Conservation (phyloP, 2,113 vertebrate species). For the Xiphophorus couchianus region DNA sequence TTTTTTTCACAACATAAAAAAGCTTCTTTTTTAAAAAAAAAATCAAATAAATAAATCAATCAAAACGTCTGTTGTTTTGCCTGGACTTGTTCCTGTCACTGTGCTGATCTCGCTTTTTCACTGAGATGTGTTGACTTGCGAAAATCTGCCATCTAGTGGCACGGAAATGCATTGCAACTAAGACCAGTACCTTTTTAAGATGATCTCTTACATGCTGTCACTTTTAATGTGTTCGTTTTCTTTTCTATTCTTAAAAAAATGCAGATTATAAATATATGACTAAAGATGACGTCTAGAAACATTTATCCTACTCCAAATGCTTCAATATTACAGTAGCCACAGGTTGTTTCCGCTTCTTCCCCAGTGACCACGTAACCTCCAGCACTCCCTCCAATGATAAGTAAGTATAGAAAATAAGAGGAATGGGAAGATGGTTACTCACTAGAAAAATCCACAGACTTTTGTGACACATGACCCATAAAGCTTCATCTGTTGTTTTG, state of each 20-base stretch:
- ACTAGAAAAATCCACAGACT: neutral
- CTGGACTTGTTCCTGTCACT: neutral
- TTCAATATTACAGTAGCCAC: neutral
- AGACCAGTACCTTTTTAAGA: neutral
- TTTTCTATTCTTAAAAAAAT: neutral
- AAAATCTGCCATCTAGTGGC: constrained; percentile 43
- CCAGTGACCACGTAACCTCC: neutral
- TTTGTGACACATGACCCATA: neutral
- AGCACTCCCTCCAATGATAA: neutral
- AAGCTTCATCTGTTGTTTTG: neutral
- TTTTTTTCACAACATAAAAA: neutral
- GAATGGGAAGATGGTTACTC: too few relatives aligned
- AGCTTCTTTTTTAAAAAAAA: neutral
- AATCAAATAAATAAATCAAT: too few relatives aligned
- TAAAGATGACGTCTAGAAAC: neutral
- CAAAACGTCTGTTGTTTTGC: neutral
- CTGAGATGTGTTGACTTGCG: neutral
- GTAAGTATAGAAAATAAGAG: neutral
- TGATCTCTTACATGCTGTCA: neutral
- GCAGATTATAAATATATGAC: neutral
- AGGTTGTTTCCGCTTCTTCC: neutral
- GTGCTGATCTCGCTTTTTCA: too few relatives aligned
- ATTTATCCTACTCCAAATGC: neutral
- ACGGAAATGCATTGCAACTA: constrained; percentile 10
- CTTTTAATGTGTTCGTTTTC: neutral